Base-by-base conservation (phyloP, 2,888 invertebrate genomes). In the Leptarthrus brevirostris region DNA sequence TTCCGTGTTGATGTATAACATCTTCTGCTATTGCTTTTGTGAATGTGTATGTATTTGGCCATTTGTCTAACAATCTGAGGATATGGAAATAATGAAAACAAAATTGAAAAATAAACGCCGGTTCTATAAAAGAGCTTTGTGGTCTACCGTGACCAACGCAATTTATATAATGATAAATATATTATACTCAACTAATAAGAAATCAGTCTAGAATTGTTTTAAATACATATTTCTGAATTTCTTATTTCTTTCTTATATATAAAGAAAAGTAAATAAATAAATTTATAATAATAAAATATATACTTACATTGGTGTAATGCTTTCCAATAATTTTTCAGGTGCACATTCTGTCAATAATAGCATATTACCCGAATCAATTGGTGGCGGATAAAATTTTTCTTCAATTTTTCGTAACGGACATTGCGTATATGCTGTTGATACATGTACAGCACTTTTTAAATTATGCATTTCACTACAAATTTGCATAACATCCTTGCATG, bases 1-100 rank as follows among this genome's bases (percentile, higher is more conserved):
- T 86, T 0, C 90, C 91, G 79, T 91, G 89, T 70, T 87, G 87
- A 61, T 88, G 85, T 0, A 96, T 87, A 1, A 93, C 86, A 75
- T 91, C 89, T 82, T 97, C 97, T 0, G 95, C 95, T 0, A 96
- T 86, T 0, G 95, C 94, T 86, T 97, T 97, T 0, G 97, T 96
- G 81, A 91, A 93, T 1, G 95, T 92, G 82, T 97, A 97, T 0
- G 96, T 96, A 81, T 97, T 97, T 0, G 96, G 97, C 82, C 92
- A 92, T 40, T 88, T 86, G 14, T 89, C 90, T 44, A 93, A 80
- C n/a, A 92, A 81, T 34, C 92, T 92, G 30, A 58, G 24, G n/a
- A 0, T 47, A 16, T 24, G 12, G 47, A 52, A 26, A 52, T 1
- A 61, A 36, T 2, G 5, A 16, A 36, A 20, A 56, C 16, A 53